Evolutionary conservation across 2,888 invertebrate species (phyloP).

Genomic region (Drosophila pseudotalamancana): DNA sequence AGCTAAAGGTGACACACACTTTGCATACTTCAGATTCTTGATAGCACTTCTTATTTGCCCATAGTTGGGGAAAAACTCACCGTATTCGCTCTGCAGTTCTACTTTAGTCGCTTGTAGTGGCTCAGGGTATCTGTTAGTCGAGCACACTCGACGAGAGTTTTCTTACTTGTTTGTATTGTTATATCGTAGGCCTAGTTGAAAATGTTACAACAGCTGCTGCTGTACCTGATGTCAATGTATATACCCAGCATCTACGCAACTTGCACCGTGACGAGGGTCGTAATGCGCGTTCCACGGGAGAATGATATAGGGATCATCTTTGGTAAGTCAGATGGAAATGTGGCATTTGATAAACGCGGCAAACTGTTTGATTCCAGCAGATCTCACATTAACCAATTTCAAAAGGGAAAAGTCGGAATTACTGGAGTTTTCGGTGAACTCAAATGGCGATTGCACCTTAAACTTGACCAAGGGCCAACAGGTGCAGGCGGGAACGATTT

Average conservation of each 20-base stretch:
- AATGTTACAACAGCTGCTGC: constrained; percentile 51
- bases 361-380: constrained; percentile 37
- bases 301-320: constrained; percentile 82
- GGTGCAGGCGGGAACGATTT: constrained; percentile 61
- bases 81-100: no score
- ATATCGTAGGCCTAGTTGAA: constrained; percentile 30
- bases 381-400: constrained; percentile 68
- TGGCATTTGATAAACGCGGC: neutral
- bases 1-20: no score
- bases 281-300: constrained; percentile 73
- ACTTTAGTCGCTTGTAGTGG: no score
- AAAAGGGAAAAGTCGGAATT: constrained; percentile 51
- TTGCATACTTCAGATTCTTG: no score
- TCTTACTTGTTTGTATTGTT: neutral
- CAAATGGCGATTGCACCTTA: constrained; percentile 73
- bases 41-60: no score
- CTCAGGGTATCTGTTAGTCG: neutral
- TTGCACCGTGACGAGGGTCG: constrained; percentile 57
- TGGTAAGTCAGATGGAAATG: constrained; percentile 57
- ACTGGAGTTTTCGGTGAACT: constrained; percentile 64
- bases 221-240: constrained; percentile 29
- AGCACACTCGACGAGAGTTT: neutral
- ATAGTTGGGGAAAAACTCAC: no score
- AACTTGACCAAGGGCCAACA: constrained; percentile 58
- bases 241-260: constrained; percentile 16